Conservation (phyloP, 2,113 vertebrate genomes). For the Sakesphorus luctuosus region DNA sequence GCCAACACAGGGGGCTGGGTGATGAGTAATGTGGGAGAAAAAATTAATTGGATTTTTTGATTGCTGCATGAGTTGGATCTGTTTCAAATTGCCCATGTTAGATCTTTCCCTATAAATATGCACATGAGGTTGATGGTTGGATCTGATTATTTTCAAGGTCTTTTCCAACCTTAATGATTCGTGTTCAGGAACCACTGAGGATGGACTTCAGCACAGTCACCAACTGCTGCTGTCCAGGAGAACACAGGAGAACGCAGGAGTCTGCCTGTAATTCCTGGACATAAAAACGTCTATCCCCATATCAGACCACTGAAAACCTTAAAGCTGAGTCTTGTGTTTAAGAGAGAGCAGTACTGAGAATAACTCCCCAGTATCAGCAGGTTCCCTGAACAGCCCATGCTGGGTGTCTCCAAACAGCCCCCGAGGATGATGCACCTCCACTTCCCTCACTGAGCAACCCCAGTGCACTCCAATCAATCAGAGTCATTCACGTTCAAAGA, state of each 20-base stretch:
- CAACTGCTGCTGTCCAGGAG: background rate
- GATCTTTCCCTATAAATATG: background rate
- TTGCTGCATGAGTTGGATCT: background rate
- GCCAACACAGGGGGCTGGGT: no score
- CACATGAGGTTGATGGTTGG: background rate
- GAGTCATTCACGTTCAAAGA: background rate
- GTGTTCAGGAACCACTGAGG: background rate
- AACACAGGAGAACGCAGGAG: background rate
- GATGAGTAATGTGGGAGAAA: background rate
- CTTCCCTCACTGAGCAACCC: background rate
- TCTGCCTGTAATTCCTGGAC: background rate
- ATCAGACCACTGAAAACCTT: background rate
- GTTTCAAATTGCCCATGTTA: background rate
- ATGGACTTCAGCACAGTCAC: background rate
- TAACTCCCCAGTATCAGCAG: background rate
- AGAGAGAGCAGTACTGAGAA: background rate
- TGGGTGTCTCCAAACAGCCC: background rate
- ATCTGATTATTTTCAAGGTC: background rate
- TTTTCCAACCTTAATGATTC: background rate
- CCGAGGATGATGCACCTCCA: accelerated
- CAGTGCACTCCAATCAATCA: background rate
- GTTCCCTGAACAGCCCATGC: background rate
- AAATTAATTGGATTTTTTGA: background rate
- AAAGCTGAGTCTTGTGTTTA: accelerated
- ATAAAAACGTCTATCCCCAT: background rate